These are phyloP conservation scores for Mareca strepera DNA, from an alignment of 2,797 vertebrate species.

Conservation along the genomic window DNA sequence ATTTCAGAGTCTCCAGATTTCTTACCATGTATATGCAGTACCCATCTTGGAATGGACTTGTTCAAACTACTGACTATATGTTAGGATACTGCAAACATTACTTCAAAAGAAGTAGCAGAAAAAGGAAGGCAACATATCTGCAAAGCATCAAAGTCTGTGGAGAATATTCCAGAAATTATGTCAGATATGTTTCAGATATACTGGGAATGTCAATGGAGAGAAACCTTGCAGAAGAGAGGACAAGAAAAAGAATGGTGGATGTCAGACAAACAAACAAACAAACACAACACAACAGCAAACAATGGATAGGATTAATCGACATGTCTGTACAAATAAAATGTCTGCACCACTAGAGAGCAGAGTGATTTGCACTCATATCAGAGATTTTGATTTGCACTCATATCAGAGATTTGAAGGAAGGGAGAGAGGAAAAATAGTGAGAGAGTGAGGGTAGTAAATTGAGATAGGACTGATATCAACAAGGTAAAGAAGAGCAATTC, in stretches of 20 bases:
- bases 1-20: background rate
- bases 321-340: background rate
- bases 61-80: background rate
- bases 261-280: background rate
- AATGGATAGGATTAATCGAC: background rate
- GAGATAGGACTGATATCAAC: background rate
- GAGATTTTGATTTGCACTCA: background rate
- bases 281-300: background rate
- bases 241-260: background rate
- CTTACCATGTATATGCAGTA: background rate
- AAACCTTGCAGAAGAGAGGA: background rate
- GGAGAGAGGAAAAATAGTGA: background rate
- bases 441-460: background rate
- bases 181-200: background rate
- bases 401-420: background rate
- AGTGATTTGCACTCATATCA: background rate
- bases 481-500: background rate
- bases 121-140: background rate
- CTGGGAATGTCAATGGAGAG: background rate
- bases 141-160: background rate
- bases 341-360: background rate
- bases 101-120: background rate
- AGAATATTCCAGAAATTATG: background rate
- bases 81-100: background rate
- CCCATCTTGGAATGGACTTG: background rate